These are phyloP conservation scores for Caenorhabditis drosophilae DNA, from an alignment of 2,888 invertebrate genomes.

Conservation along the genomic window DNA sequence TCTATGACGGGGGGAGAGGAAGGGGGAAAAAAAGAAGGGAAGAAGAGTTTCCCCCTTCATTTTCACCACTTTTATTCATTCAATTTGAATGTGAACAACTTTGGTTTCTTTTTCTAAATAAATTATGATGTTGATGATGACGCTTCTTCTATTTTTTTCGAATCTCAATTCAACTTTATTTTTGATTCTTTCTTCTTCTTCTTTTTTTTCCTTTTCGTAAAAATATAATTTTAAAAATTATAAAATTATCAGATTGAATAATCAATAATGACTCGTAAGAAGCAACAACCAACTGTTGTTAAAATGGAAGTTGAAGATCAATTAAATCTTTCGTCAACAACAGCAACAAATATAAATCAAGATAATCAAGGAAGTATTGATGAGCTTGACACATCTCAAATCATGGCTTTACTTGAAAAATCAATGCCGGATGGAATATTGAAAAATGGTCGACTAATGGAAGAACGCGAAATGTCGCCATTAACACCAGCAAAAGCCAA, in stretches of 20 bases:
- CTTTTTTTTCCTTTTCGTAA: background rate
- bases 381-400: constrained; percentile 18
- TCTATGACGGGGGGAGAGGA: too few relatives aligned
- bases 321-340: background rate
- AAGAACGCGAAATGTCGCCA: background rate
- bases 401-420: constrained; percentile 33
- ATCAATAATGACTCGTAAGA: constrained; percentile 19
- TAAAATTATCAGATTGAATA: background rate
- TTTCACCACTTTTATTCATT: too few relatives aligned
- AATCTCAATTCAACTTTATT: background rate
- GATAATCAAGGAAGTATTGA: background rate
- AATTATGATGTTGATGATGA: too few relatives aligned
- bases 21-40: too few relatives aligned
- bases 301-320: background rate
- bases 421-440: background rate
- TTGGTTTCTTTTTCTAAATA: too few relatives aligned
- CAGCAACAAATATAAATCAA: too few relatives aligned
- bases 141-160: background rate
- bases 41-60: too few relatives aligned
- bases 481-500: constrained; percentile 6
- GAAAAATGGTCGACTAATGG: background rate
- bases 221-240: background rate
- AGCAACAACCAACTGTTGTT: constrained; percentile 13
- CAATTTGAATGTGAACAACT: too few relatives aligned
- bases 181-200: background rate